Evolutionary conservation across 2,113 vertebrate species (phyloP).

Genomic region (Trematocara variabile): DNA sequence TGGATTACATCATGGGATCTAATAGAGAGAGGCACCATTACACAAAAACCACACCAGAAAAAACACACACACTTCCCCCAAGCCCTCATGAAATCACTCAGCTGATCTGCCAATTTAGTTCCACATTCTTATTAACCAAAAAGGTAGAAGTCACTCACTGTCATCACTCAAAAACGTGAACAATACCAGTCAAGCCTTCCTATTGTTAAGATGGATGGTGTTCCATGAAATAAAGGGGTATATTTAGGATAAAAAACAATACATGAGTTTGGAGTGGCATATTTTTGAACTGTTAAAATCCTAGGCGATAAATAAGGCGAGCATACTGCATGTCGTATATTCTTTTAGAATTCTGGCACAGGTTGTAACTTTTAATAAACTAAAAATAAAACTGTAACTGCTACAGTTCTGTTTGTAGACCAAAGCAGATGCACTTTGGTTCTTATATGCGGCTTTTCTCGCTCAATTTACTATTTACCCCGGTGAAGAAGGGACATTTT

Average conservation of each 20-base stretch:
- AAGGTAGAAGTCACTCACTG: slow-evolving; percentile 5
- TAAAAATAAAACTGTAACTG: not conserved
- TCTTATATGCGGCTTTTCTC: not conserved
- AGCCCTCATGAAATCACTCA: slow-evolving; percentile 52
- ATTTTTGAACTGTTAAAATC: not conserved
- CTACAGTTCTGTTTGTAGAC: not conserved
- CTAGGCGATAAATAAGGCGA: not conserved
- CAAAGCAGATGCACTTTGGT: not conserved
- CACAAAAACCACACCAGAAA: slow-evolving; percentile 2
- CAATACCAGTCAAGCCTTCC: not conserved
- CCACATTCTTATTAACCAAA: slow-evolving; percentile 35
- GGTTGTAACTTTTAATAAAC: not conserved
- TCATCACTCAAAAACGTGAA: slow-evolving; percentile 14
- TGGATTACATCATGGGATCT: slow-evolving; percentile 68
- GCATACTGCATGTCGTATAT: not conserved
- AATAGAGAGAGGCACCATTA: slow-evolving; percentile 56
- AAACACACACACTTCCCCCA: not conserved
- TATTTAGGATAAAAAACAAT: not conserved
- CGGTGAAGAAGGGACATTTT: not conserved
- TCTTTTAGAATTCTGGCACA: not conserved
- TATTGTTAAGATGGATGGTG: not conserved
- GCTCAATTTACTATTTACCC: not conserved
- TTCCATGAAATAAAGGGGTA: not conserved
- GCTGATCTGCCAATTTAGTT: slow-evolving; percentile 33
- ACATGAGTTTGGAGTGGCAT: not conserved